Evolutionary conservation across 1,140 invertebrate genomes (phyloP).

Genomic region (Camponotus vicinus): DNA sequence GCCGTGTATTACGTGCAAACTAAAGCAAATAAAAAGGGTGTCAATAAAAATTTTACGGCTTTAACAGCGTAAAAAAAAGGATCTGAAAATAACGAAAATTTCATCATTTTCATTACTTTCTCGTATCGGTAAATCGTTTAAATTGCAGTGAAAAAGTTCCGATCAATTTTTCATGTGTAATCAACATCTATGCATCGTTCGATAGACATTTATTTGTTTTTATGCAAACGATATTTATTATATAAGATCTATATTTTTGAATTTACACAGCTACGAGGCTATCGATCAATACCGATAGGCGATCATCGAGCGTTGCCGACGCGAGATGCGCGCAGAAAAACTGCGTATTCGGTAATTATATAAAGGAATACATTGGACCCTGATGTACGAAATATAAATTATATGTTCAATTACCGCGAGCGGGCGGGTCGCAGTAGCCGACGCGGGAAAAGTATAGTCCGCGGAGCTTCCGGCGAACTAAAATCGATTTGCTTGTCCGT

Average conservation of each 20-base stretch:
- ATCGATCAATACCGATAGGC: neutral
- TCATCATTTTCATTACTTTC: neutral
- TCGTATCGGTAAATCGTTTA: neutral
- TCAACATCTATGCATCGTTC: neutral
- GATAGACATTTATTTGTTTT: neutral
- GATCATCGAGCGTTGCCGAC: neutral
- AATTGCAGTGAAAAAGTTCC: neutral
- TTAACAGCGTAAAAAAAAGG: neutral
- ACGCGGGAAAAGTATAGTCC: slow-evolving; percentile 52
- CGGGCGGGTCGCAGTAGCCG: neutral
- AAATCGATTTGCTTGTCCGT: slow-evolving; percentile 54
- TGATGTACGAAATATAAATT: slow-evolving; percentile 73
- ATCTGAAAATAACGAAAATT: neutral
- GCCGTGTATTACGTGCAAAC: neutral
- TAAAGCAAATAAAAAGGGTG: neutral
- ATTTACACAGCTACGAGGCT: neutral
- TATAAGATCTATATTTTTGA: neutral
- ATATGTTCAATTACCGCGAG: slow-evolving; percentile 76
- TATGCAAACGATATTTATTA: neutral
- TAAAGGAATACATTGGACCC: slow-evolving; percentile 73
- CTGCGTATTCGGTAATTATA: slow-evolving; percentile 70
- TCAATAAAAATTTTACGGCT: neutral
- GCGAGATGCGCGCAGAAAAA: slow-evolving; percentile 9
- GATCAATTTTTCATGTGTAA: neutral
- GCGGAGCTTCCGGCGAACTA: neutral